Evolutionary conservation across 2,113 vertebrate genomes (phyloP), one percentile per base, ranked within the genome.

Genomic region (Urocolius indicus): DNA sequence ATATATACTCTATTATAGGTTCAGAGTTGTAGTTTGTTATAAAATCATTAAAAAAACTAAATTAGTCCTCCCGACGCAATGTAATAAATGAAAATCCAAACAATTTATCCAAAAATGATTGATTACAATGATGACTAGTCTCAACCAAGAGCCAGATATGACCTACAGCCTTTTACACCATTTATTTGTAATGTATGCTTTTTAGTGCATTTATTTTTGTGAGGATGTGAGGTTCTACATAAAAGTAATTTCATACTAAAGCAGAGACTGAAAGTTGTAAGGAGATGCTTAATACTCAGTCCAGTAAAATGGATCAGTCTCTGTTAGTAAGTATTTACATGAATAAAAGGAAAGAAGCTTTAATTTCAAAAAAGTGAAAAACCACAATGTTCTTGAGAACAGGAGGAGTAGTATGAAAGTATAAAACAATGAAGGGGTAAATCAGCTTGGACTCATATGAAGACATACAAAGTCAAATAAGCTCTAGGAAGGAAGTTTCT

Each of bases 321-420:
- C 10, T 62, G 8, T 24, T 41, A 78, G 7, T 8, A 48, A 84
- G 22, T n/a, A 7, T 13, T 54, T 75, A 6, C 14, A n/a, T 26
- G 59, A 38, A 1, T 32, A 51, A 72, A 59, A 41, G 1, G 30
- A 62, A 84, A 66, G 6, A 68, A 79, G n/a, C 3, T 2, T n/a
- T 73, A 57, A 29, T 38, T 9, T n/a, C 48, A 16, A 66, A 68
- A 26, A 49, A 26, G 18, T 10, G 5, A 7, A 34, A 52, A 2
- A 79, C 11, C 0, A 0, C 21, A 0, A 24, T 0, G 0, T 59
- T 59, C 10, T 36, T 72, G 13, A 17, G 24, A 80, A 88, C 16
- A 34, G 9, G 12, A 63, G 4, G 7, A 19, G 3, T 54, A 34
- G 43, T 75, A 75, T 2, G 5, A 5, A 58, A 72, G 4, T 30